Base-by-base conservation (phyloP, 2,888 invertebrate species). In the Drosophila neonasuta region DNA sequence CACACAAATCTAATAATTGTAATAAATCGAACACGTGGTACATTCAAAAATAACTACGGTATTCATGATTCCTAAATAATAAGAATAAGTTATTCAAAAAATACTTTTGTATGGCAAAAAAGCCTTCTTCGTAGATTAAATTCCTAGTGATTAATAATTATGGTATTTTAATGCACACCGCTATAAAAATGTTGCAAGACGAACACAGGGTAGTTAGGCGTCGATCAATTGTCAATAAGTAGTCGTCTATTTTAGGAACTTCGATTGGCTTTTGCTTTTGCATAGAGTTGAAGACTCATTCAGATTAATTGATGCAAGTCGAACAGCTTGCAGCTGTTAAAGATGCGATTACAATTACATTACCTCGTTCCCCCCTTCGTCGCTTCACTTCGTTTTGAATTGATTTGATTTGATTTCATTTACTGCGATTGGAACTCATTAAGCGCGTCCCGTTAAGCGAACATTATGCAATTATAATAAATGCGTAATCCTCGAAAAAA, bases 401-500 rank as follows among this genome's bases (percentile, higher is more conserved):
- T 11, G 59, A 17, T 2, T 55, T 20, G 10, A 55, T 10, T 45
- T 45, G 13, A 29, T 46, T 46, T 56, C 13, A 32, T 34, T 54
- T 32, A 15, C 15, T 34, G 45, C 20, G 59, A 52, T 52, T 45
- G 24, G 29, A 24, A 2, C 29, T 13, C 46, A 46, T 60, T 60
- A 52, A 52, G 52, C 29, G 36, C 52, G 52, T 36, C 44, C 13
- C 29, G 36, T 17, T 44, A 52, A 17, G 34, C 10, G 15, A 30
- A 42, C 51, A 48, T 52, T 68, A 62, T 79, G 64, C 51, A 65
- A 71, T 84, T 79, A 60, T 60, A 75, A 71, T 68, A 56, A 79
- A 66, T 48, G 58, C 63, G 50, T 54, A 34, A 72, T 45, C 29
- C 45, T 30, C n/a, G n/a, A 17, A 15, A 41, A 41, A 2, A 32